These are phyloP conservation scores for Peromyscus attwateri DNA, from an alignment of 2,797 vertebrate genomes.

Conservation along the genomic window DNA sequence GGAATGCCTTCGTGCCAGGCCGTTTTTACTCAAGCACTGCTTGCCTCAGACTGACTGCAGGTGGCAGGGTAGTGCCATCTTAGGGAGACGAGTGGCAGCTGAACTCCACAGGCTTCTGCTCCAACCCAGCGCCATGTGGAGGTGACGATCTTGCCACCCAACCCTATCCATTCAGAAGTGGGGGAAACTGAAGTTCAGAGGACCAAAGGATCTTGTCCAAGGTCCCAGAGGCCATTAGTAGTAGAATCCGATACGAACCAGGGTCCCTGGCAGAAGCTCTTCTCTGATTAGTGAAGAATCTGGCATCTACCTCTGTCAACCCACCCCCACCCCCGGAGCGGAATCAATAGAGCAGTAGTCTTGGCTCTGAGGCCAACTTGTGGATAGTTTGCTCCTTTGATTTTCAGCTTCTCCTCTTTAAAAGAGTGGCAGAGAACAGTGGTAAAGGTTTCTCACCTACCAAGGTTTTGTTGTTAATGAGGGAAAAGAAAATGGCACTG, in stretches of 20 bases:
- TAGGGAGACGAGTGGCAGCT: constrained; percentile 32
- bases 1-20: not conserved
- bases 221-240: constrained; percentile 1
- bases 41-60: constrained; percentile 50
- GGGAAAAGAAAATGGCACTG: constrained; percentile 1
- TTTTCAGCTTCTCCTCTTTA: not conserved
- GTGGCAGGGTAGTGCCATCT: constrained; percentile 74
- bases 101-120: not conserved
- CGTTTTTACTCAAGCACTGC: not conserved
- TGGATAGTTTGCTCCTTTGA: not conserved
- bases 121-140: not conserved
- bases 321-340: not conserved
- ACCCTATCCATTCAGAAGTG: not conserved
- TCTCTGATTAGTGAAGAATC: not conserved
- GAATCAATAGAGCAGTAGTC: not conserved
- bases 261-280: not conserved
- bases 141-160: not conserved
- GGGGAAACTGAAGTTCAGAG: constrained; percentile 17
- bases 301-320: not conserved
- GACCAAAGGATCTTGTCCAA: not conserved
- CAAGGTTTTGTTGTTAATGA: not conserved
- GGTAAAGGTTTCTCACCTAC: not conserved
- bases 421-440: not conserved
- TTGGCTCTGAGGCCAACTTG: not conserved
- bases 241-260: not conserved